Base-by-base conservation (phyloP, 2,797 vertebrate species). In the Hydrolagus colliei region DNA sequence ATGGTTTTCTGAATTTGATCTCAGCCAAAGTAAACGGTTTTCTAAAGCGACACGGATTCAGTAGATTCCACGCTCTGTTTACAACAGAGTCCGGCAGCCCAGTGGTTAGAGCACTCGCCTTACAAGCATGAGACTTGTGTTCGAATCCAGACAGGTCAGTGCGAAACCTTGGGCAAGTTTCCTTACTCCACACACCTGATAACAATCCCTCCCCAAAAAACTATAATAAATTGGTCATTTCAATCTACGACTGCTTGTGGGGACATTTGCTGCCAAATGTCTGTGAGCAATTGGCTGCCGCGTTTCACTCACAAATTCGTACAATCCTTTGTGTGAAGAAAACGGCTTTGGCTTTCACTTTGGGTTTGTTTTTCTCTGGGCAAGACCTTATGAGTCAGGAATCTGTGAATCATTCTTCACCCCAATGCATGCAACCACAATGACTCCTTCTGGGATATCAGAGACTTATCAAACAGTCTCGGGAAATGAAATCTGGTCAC, bases 391-490 rank as follows among this genome's bases (percentile, higher is more conserved):
- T 27, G 35, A 22, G 14, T 32, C 9, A 8, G 27, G 62, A 80
- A 32, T 67, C 7, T 65, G 62, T 16, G 62, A 65, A 27, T 80
- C 12, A 80, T 65, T 80, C 32, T 32, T 71, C 18, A 12, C 68
- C 68, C 27, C 41, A 67, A 82, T 68, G 32, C 3, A 32, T 65
- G 9, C 13, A 75, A 35, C 2, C 68, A 35, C 41, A 32, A 63
- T 82, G 62, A 63, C 27, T 67, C 20, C 16, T 27, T 35, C 32
- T 68, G 79, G 79, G 68, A 82, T 71, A 41, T 84, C 79, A 84
- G 65, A 4, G 35, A 67, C 65, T 84, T 41, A 68, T 71, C 65
- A 71, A 52, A 84, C 65, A 84, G 71, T 71, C 27, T 18, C 65
- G 20, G 32, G 79, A 84, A 68, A 71, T 71, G 18, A 84, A 71